phyloP scores from a whole-genome alignment of 1,140 invertebrate species.

The Drosophila littoralis region DNA sequence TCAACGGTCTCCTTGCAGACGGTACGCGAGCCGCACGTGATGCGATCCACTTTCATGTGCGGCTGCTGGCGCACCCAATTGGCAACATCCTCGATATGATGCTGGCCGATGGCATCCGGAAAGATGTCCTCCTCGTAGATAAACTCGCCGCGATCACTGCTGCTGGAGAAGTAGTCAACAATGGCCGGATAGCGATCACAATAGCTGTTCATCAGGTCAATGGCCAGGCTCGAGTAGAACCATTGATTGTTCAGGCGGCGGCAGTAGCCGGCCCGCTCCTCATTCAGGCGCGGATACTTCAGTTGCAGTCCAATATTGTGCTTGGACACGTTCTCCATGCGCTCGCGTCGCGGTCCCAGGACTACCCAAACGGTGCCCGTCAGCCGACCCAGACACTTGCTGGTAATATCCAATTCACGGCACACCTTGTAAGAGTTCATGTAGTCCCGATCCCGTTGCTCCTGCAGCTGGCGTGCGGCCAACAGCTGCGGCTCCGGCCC shows the following conservation, averaged over 20 bases:
- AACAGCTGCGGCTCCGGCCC: conserved; percentile 84
- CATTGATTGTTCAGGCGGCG: conserved; percentile 89
- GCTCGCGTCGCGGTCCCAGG: conserved; percentile 79
- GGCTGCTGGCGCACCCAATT: conserved; percentile 90
- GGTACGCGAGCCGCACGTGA: conserved; percentile 88
- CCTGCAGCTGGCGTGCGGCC: conserved; percentile 65
- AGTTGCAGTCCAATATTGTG: conserved; percentile 96
- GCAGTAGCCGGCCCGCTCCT: conserved; percentile 92
- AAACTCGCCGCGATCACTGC: conserved; percentile 86
- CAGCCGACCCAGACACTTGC: conserved; percentile 91
- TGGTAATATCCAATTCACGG: conserved; percentile 85
- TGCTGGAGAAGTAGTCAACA: conserved; percentile 86
- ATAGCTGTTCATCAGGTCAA: conserved; percentile 88
- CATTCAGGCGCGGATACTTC: conserved; percentile 91
- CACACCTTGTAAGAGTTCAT: conserved; percentile 73
- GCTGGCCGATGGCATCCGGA: conserved; percentile 77
- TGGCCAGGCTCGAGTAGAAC: conserved; percentile 92
- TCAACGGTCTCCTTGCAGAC: conserved; percentile 89
- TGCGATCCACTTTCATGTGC: conserved; percentile 86
- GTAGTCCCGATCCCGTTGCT: conserved; percentile 72
- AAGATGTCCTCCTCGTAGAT: conserved; percentile 88
- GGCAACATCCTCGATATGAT: conserved; percentile 86
- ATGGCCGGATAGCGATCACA: conserved; percentile 90
- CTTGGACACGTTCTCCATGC: conserved; percentile 85
- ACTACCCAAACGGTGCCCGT: conserved; percentile 92